Evolutionary conservation across 2,888 invertebrate species (phyloP).

Genomic region (Argyresthia albistria): DNA sequence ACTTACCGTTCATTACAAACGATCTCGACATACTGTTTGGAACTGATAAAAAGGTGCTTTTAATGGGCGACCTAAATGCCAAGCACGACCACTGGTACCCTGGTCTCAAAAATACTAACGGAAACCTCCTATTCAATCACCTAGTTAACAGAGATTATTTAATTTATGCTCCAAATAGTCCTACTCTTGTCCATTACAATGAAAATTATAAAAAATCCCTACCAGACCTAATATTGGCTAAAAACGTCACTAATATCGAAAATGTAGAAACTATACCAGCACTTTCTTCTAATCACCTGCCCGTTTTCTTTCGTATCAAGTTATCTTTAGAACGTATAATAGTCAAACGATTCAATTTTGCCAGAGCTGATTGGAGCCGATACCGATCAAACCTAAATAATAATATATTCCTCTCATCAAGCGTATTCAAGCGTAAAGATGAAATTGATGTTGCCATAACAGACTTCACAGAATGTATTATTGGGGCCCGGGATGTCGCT

Average conservation of each 20-base stretch:
- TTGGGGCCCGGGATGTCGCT: background rate
- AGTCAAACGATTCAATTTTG: background rate
- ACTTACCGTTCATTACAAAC: background rate
- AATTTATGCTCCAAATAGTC: background rate
- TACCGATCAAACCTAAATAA: slow-evolving; percentile 5
- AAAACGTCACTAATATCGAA: background rate
- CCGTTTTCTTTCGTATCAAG: slow-evolving; percentile 1
- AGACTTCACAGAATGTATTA: background rate
- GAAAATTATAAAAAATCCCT: background rate
- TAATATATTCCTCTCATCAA: background rate
- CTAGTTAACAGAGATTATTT: background rate
- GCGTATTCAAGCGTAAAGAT: background rate
- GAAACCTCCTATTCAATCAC: background rate
- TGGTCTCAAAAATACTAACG: background rate
- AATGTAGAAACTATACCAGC: background rate
- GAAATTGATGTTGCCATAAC: slow-evolving; percentile 1
- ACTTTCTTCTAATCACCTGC: slow-evolving; percentile 2
- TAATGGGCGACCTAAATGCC: background rate
- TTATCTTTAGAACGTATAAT: background rate
- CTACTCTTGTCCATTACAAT: background rate
- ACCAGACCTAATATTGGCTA: background rate
- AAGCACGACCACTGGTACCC: background rate
- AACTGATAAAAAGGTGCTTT: background rate
- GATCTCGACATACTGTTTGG: background rate
- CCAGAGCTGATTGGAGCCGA: background rate